Conservation (phyloP, 2,888 invertebrate genomes). For the Leptopilina syphax region DNA sequence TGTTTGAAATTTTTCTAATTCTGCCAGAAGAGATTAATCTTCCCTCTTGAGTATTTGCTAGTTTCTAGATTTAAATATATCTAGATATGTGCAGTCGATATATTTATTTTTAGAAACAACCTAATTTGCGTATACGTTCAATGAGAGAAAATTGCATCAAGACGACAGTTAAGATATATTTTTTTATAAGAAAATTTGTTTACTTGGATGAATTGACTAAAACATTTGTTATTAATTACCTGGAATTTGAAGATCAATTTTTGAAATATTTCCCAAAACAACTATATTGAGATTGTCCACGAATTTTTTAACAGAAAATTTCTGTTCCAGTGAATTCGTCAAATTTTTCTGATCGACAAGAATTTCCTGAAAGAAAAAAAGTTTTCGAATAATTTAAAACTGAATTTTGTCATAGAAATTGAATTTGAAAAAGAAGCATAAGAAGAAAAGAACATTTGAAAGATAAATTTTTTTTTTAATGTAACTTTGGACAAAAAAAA, state of each 20-base stretch:
- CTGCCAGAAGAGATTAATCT: background rate
- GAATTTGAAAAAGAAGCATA: background rate
- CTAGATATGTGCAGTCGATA: constrained; percentile 20
- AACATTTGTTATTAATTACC: constrained; percentile 42
- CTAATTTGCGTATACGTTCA: background rate
- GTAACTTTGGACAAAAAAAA: background rate
- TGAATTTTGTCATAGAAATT: background rate
- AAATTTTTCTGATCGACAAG: constrained; percentile 1
- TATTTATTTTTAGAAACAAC: constrained; percentile 21
- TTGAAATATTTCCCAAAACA: constrained; percentile 59
- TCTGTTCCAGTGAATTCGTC: constrained; percentile 38
- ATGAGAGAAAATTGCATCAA: background rate
- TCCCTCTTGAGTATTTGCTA: background rate
- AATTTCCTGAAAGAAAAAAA: constrained; percentile 46
- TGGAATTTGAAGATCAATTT: constrained; percentile 55
- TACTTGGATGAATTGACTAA: too few relatives aligned
- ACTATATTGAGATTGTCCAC: constrained; percentile 51
- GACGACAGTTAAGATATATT: background rate
- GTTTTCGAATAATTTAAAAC: background rate
- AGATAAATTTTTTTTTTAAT: background rate
- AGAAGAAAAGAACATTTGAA: background rate
- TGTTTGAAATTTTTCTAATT: background rate
- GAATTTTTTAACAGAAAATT: constrained; percentile 43
- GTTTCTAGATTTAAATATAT: constrained; percentile 11
- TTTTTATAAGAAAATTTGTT: background rate